Base-by-base conservation (phyloP, 2,888 invertebrate genomes). In the Lordiphosa andalusiaca region DNA sequence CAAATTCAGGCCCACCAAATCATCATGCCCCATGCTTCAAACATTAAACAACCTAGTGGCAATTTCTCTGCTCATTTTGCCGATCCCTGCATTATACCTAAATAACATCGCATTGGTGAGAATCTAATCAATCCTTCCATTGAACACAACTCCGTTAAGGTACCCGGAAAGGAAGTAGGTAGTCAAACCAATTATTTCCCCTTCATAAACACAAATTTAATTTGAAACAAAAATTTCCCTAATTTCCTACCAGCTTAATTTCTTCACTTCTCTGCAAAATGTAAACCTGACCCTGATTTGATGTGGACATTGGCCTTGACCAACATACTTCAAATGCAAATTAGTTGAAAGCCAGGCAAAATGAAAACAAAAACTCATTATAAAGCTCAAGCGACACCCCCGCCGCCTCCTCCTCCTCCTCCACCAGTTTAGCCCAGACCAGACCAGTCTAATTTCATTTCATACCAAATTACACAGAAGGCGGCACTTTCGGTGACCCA, bases 231-330 rank as follows among this genome's bases (percentile, higher is more conserved):
- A 13, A n/a, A 21, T 13, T 39, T 47, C 21, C 19, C 37, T 6
- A 19, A 4, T 39, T 38, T 13, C 23, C 4, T 51, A 9, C 30
- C 30, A 30, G 7, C 3, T 30, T 9, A 7, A 30, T 9, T 9
- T 30, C 3, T 3, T 30, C 30, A 9, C 2, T 3, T 2, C 30
- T 30, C 30, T 9, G 7, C 37, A 33, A 62, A 63, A 56, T 63
- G 63, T 55, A 63, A 44, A 50, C 37, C 46, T 44, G 82, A 74
- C 74, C 57, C 12, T 41, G 38, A 76, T 72, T 73, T 68, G 56
- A 66, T 70, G 52, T 73, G 69, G 66, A 48, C 70, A 64, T 67
- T 73, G 80, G 69, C 86, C 86, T 84, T 85, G 84, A 84, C 82
- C 85, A 57, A 68, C 67, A 66, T 65, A 48, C 47, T 47, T 46